phyloP scores from a whole-genome alignment of 2,113 vertebrate genomes.

The Indri indri region DNA sequence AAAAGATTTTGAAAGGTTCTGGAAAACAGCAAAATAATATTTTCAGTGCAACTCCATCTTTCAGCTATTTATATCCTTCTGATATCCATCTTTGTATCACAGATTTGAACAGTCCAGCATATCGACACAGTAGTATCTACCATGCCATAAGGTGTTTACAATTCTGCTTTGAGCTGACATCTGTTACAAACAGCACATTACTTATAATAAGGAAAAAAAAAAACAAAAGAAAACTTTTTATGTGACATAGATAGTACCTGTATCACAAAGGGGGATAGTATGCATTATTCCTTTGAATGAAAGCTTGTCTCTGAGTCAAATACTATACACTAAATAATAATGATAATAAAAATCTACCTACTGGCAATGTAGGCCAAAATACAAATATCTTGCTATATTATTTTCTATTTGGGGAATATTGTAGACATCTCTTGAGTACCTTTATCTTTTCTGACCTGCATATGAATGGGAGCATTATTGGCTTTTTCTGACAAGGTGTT shows the following conservation, averaged over 20 bases:
- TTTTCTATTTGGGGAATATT: slow-evolving; percentile 15
- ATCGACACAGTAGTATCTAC: neutral
- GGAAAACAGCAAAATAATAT: slow-evolving; percentile 14
- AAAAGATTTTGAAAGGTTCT: slow-evolving; percentile 5
- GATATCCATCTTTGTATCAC: neutral
- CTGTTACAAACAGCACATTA: slow-evolving; percentile 2
- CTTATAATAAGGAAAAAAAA: neutral
- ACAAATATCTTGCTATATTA: neutral
- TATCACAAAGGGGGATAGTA: neutral
- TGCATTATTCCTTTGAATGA: slow-evolving; percentile 32
- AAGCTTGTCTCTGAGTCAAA: slow-evolving; percentile 20
- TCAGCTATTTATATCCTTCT: neutral
- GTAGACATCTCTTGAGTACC: neutral
- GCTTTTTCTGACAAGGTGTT: slow-evolving; percentile 6
- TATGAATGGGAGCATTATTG: neutral
- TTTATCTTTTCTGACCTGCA: slow-evolving; percentile 29
- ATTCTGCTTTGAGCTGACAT: slow-evolving; percentile 5
- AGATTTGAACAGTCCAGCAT: neutral
- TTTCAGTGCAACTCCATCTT: neutral
- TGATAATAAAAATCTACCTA: neutral
- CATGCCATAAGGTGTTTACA: neutral
- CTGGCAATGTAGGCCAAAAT: slow-evolving; percentile 20
- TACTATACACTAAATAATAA: slow-evolving; percentile 34
- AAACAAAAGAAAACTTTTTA: neutral
- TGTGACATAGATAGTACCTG: neutral